phyloP scores from a whole-genome alignment of 2,797 vertebrate genomes.

The Prunella strophiata region DNA sequence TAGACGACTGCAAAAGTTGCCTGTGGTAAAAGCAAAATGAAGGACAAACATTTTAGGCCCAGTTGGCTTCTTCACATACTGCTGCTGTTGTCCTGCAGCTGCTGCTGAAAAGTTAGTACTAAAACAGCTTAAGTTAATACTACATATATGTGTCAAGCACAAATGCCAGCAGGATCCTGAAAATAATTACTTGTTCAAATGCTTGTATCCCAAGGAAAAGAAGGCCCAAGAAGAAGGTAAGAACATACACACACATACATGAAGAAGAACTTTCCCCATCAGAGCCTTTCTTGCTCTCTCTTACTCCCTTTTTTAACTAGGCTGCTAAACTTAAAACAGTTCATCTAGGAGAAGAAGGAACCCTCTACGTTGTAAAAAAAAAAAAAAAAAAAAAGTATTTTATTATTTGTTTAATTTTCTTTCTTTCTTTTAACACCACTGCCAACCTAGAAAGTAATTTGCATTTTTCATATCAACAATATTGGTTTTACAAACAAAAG shows the following conservation, averaged over 20 bases:
- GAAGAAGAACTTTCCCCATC: background rate
- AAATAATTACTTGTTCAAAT: background rate
- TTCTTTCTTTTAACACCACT: background rate
- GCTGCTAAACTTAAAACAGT: background rate
- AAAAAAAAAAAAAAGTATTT: background rate
- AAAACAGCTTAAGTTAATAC: background rate
- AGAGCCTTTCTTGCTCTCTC: background rate
- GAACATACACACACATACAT: background rate
- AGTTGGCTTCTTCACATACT: background rate
- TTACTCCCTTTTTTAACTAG: background rate
- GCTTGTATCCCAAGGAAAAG: background rate
- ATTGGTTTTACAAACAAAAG: background rate
- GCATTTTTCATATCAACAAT: background rate
- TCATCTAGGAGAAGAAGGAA: background rate
- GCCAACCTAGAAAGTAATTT: background rate
- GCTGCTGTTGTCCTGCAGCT: background rate
- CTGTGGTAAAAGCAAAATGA: background rate
- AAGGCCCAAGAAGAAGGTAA: background rate
- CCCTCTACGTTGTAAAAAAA: background rate
- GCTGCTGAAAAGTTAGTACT: background rate
- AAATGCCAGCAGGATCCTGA: background rate
- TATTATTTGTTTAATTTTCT: background rate
- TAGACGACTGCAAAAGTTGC: background rate
- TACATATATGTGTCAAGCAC: background rate
- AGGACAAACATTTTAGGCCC: background rate